Base-by-base conservation (phyloP, 2,888 invertebrate species). In the Drymonia ruficornis region DNA sequence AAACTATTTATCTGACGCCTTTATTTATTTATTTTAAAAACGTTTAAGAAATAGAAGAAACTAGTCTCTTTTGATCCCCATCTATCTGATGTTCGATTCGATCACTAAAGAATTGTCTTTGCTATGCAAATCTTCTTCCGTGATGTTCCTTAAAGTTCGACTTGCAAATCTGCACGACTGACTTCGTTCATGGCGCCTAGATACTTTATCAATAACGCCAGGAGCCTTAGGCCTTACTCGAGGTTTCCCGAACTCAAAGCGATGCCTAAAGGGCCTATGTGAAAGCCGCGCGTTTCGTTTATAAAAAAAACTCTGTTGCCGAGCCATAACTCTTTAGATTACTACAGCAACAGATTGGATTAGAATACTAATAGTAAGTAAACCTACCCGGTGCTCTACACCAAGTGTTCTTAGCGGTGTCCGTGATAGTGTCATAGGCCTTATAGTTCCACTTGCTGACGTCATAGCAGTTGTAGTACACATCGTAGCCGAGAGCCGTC, bases 321-420 rank as follows among this genome's bases (percentile, higher is more conserved):
- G 23, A 23, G 23, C 23, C n/a, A 38, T n/a, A 2, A 38, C 13
- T 4, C 5, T 38, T n/a, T 38, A 15, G 13, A n/a, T 38, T 13
- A 38, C 38, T 38, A 38, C n/a, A 38, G n/a, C 5, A n/a, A 5
- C 5, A 38, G 15, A 38, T 38, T 4, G 1, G 23, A 13, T 9
- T 38, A 11, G 3, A n/a, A 1, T 15, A 16, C 8, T 6, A 7
- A 42, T 18, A 28, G 19, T 4, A 31, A 12, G 28, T n/a, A 49
- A 38, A 64, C 67, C 53, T 51, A 70, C 70, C 65, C 0, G 96
- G 96, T 1, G 95, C 94, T 68, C 96, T 87, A 63, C 95, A 95
- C 68, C 93, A 95, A 0, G 96, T 96, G 61, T 95, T 95, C 1
- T 93, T 87, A 0, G 96, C 94, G 1, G 93, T 86, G 71, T 96